Conservation (phyloP, 1,140 invertebrate species). For the Anoplophora glabripennis region DNA sequence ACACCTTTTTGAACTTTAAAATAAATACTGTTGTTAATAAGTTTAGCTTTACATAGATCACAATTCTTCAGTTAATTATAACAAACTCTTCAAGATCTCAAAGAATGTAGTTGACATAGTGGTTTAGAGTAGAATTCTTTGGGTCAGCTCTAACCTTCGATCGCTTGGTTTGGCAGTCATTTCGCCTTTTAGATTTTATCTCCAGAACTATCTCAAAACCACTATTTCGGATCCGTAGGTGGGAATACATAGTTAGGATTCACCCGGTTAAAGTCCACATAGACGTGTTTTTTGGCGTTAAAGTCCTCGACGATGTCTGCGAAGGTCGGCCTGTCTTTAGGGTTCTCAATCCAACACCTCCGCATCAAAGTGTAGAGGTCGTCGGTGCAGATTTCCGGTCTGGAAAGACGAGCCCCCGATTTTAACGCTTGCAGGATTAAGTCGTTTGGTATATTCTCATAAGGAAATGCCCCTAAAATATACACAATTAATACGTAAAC, state of each 20-base stretch:
- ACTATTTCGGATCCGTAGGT: constrained; percentile 41
- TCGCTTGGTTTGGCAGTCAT: too few relatives aligned
- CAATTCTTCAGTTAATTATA: too few relatives aligned
- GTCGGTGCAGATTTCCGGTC: constrained; percentile 64
- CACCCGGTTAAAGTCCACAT: constrained; percentile 59
- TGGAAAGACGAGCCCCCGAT: constrained; percentile 61
- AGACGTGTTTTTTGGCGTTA: constrained; percentile 51
- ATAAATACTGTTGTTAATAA: too few relatives aligned
- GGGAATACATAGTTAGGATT: constrained; percentile 58
- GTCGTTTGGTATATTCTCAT: constrained; percentile 62
- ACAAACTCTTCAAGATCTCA: too few relatives aligned
- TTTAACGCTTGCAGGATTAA: constrained; percentile 52
- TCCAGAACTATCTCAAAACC: too few relatives aligned
- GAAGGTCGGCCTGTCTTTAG: constrained; percentile 62
- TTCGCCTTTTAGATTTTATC: too few relatives aligned
- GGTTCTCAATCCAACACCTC: constrained; percentile 62
- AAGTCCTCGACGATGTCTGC: constrained; percentile 55
- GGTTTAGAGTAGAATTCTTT: too few relatives aligned
- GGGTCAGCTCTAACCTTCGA: too few relatives aligned
- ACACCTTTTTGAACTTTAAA: too few relatives aligned
- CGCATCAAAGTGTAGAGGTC: constrained; percentile 69
- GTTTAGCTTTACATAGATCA: too few relatives aligned
- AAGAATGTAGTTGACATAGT: too few relatives aligned
- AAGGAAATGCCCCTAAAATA: constrained; percentile 65
- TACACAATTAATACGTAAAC: too few relatives aligned